Evolutionary conservation across 2,888 invertebrate species (phyloP), one percentile per base, ranked within the genome.

Genomic region (Notodonta dromedarius): DNA sequence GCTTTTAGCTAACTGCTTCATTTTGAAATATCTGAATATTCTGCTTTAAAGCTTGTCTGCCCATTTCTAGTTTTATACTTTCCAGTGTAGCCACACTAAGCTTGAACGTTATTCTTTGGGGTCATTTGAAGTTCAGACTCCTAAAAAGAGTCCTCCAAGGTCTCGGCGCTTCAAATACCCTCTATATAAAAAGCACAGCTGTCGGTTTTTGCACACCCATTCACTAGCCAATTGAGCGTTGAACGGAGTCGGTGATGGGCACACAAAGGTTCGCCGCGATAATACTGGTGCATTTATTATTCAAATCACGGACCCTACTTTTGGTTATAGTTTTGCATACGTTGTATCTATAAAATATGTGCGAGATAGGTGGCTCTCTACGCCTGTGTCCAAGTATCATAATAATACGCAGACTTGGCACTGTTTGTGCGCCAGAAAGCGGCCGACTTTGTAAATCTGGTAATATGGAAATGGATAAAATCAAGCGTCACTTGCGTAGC

Each of bases 21-120:
- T 24, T 24, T 24, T 24, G 24, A 24, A 24, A 24, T 24, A 1
- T 24, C 24, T 24, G n/a, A n/a, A 24, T 24, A 24, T 24, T 24
- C 24, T 24, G 24, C 24, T 24, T 24, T 24, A 24, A 5, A 35
- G 35, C 35, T 35, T 35, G n/a, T 46, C 2, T 42, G 11, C 42
- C 4, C 9, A 42, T 42, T 9, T 5, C 4, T 4, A 42, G 11
- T 42, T 12, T 42, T 11, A 35, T 35, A 35, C 35, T 35, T 42
- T 11, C 4, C 4, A 46, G 13, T 46, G n/a, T 0, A 46, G 44
- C 16, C 50, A 50, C 11, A 16, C 16, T 50, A 16, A 64, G 66
- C 65, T 73, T 32, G 52, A 51, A 60, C 24, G 35, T 52, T 40
- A 42, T 54, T n/a, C n/a, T 53, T 60, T 42, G 46, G 54, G 60